Base-by-base conservation (phyloP, 1,140 invertebrate species). In the Psix sp. region DNA sequence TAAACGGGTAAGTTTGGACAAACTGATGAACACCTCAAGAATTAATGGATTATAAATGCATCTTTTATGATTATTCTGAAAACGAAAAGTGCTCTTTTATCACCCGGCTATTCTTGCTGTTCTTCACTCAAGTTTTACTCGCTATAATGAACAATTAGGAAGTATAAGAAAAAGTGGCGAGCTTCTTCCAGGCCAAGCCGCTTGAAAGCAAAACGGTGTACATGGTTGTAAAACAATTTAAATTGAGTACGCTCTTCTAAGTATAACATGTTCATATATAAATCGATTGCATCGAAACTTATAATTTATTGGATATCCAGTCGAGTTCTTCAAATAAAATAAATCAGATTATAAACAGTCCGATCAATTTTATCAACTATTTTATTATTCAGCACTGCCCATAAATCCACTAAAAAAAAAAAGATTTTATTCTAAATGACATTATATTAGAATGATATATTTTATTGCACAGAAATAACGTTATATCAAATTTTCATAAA, bases 61-160 rank as follows among this genome's bases (percentile, higher is more conserved):
- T 40, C 36, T 71, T 48, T 62, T 57, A 54, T 63, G 51, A 49
- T 71, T 49, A 62, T 49, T 62, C 49, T 62, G 38, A 59, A 68
- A 59, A 33, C 35, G 52, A 52, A 51, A 68, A 60, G 60, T 52
- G 39, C 31, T 29, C 52, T 59, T 72, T 72, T 65, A 72, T 52
- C 46, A 52, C 14, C 9, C 9, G 17, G 45, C 51, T 45, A 45
- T 71, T 63, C 33, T 51, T 16, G 45, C 46, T 45, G 51, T 65
- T 63, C 33, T 42, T 36, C 31, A 35, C 45, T 71, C 43, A 63
- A 71, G 51, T 71, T 71, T 63, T 38, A 51, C 51, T 17, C 45
- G 36, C 38, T 52, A 38, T 72, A 57, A 72, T 72, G 68, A 72
- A 72, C 68, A 65, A 72, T 72, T 65, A 72, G 46, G 42, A 31